Percentiles rank a stretch among this genome's conserved stretches.
Evolutionary conservation across 1,140 invertebrate genomes (phyloP).

Genomic region (Drosophila pseudoobscura): DNA sequence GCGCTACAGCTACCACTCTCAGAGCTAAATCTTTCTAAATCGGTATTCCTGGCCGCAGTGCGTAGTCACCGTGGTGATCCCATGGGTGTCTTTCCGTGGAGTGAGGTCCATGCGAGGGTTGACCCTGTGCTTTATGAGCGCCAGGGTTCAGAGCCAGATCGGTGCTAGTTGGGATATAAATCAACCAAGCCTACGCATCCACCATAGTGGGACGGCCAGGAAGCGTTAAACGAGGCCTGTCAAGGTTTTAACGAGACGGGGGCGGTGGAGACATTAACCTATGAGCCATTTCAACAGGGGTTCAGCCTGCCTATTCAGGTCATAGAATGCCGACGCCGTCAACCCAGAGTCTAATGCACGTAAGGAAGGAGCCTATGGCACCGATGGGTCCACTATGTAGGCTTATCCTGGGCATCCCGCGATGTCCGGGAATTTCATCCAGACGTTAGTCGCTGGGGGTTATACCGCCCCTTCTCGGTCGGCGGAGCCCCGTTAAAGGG

Average conservation of each 20-base stretch:
- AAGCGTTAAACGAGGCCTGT: neutral
- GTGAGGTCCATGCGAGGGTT: neutral
- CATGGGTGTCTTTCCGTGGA: neutral
- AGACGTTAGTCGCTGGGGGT: too few relatives aligned
- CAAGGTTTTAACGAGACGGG: neutral
- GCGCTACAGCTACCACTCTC: too few relatives aligned
- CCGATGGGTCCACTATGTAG: too few relatives aligned
- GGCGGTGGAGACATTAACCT: neutral
- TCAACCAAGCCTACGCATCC: slow-evolving; percentile 1
- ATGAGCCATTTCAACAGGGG: neutral
- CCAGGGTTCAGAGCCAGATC: neutral
- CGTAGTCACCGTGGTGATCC: too few relatives aligned
- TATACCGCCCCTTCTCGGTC: too few relatives aligned
- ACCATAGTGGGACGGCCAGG: neutral
- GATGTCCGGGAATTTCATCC: too few relatives aligned
- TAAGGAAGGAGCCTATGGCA: too few relatives aligned
- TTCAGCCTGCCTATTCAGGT: neutral
- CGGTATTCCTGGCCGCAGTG: too few relatives aligned
- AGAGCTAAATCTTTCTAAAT: too few relatives aligned
- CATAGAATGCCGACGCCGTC: neutral
- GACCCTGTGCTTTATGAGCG: neutral
- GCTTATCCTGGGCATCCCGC: too few relatives aligned
- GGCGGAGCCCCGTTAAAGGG: too few relatives aligned
- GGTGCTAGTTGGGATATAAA: neutral
- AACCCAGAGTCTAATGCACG: neutral